These are phyloP conservation scores for Semicossyphus pulcher DNA, from an alignment of 2,113 vertebrate species.

Conservation along the genomic window DNA sequence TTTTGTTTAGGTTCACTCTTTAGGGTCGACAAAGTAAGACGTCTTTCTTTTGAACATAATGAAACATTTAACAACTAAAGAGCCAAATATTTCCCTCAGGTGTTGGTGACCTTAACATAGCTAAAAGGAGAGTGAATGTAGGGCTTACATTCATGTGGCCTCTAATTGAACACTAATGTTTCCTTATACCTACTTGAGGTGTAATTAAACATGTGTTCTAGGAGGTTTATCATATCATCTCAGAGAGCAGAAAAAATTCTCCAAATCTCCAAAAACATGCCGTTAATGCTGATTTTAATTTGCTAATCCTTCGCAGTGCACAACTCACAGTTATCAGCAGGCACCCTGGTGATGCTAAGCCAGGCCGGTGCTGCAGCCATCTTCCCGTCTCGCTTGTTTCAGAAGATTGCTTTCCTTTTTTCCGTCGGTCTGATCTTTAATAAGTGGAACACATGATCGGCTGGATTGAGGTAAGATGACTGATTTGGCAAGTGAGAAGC, in stretches of 20 bases:
- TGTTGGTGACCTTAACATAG: too few relatives aligned
- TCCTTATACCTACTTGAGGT: too few relatives aligned
- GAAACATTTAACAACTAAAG: too few relatives aligned
- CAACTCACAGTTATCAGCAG: background rate
- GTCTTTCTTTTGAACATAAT: too few relatives aligned
- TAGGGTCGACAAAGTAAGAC: too few relatives aligned
- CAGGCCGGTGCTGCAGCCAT: background rate
- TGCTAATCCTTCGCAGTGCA: background rate
- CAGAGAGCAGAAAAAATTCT: background rate
- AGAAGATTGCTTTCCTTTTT: background rate
- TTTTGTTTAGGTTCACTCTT: too few relatives aligned
- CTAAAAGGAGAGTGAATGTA: too few relatives aligned
- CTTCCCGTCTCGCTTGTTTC: background rate
- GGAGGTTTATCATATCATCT: background rate
- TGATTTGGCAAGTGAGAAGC: constrained; percentile 1
- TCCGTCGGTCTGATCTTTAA: constrained; percentile 22
- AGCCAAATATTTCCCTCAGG: too few relatives aligned
- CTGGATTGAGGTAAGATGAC: constrained; percentile 20
- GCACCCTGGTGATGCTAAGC: background rate
- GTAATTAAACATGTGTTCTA: background rate
- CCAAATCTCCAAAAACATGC: background rate
- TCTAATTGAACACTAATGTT: background rate
- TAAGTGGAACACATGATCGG: background rate
- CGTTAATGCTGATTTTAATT: background rate
- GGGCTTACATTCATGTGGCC: too few relatives aligned